Percentiles rank a stretch among this genome's conserved stretches.
Evolutionary conservation across 1,140 invertebrate species (phyloP).

Genomic region (Aricia agestis): DNA sequence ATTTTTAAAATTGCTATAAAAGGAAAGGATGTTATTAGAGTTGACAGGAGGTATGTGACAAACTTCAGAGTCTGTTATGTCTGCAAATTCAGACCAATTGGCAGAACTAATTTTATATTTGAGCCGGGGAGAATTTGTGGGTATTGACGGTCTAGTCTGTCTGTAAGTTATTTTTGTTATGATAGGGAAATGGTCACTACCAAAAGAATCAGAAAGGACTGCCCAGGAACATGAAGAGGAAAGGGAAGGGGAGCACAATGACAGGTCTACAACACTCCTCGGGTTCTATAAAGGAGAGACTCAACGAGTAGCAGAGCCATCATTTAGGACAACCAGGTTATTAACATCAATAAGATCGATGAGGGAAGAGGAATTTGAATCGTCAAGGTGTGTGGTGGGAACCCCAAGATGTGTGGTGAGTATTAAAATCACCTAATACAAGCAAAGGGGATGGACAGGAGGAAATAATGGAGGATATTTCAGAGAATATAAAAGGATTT

Average conservation of each 20-base stretch:
- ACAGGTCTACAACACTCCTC: conserved; percentile 15
- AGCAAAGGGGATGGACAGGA: conserved; percentile 13
- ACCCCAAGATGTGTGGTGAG: conserved; percentile 24
- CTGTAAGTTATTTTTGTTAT: not conserved
- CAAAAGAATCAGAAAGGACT: not conserved
- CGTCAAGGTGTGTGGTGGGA: conserved; percentile 19
- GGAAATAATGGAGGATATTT: conserved; percentile 9
- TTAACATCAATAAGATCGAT: conserved; percentile 21
- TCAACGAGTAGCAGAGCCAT: conserved; percentile 22
- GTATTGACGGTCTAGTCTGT: not conserved
- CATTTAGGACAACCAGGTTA: conserved; percentile 24
- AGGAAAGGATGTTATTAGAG: not conserved
- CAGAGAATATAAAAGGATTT: not conserved
- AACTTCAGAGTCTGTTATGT: not conserved
- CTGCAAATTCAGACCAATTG: not conserved
- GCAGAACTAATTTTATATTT: not conserved
- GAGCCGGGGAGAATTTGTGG: not conserved
- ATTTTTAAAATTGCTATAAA: not conserved
- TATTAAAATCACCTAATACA: conserved; percentile 25
- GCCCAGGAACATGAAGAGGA: not conserved
- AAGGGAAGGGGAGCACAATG: conserved; percentile 14
- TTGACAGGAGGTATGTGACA: not conserved
- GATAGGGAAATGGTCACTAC: conserved; percentile 21
- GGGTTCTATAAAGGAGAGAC: conserved; percentile 16
- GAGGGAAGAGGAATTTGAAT: conserved; percentile 10